Base-by-base conservation (phyloP, 2,888 invertebrate species). In the Neelides folsomi region DNA sequence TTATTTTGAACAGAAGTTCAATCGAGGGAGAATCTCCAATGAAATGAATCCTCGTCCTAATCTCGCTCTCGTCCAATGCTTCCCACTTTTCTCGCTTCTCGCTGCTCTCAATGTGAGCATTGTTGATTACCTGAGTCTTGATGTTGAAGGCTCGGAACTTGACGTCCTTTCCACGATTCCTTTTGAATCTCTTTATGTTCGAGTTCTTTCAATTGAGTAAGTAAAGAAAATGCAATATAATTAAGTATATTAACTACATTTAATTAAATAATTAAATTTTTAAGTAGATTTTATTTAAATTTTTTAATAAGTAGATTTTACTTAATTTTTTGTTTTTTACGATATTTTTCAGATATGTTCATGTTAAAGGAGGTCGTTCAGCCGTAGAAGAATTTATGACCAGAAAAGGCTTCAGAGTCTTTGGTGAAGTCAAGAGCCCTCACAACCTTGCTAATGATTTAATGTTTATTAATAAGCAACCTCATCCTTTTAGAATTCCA, bases 91-190 rank as follows among this genome's bases (percentile, higher is more conserved):
- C 53, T 67, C 70, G 7, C 64, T 71, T 39, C 59, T 71, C 13
- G 53, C 67, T 10, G 70, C 71, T 7, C 65, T 71, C 19, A 68
- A 69, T 54, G 65, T 63, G 40, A 66, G 67, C 6, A 63, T 59
- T 0, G 65, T 71, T 5, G 70, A 71, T 57, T 71, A 69, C 57
- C 69, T 71, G 57, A 68, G 68, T 48, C 62, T 71, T 15, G 70
- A 71, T 58, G 45, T 49, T 8, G 49, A 49, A 19, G 49, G n/a
- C n/a, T 27, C 43, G 15, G 76, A 77, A 65, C 66, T 75, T 16
- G 69, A 71, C 10, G 72, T 76, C 6, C 66, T 77, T 18, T 67
- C 70, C 61, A 75, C 75, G 0, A 73, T 77, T 57, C 76, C 76
- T 2, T 76, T 73, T 59, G 69, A 75, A 42, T 67, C 67, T 46